These are phyloP conservation scores for Centruroides vittatus DNA, from an alignment of 1,140 invertebrate species.

Conservation along the genomic window DNA sequence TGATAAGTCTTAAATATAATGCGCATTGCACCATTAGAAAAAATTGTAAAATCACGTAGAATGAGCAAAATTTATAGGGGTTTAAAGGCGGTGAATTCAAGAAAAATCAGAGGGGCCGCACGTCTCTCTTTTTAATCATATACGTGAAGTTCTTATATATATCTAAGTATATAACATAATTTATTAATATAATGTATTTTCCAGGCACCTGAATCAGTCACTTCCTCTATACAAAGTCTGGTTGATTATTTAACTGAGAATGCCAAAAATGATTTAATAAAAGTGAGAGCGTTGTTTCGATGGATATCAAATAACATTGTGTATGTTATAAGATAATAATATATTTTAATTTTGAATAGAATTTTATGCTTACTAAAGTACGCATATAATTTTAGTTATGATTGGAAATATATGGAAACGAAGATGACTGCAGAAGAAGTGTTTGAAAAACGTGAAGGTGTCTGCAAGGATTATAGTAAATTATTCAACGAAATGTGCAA, in stretches of 20 bases:
- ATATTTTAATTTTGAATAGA: too few species aligned
- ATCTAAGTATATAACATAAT: too few species aligned
- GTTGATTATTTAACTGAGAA: conserved; percentile 16
- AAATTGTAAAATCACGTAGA: too few species aligned
- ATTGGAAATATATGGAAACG: conserved; percentile 24
- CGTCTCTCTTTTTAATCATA: too few species aligned
- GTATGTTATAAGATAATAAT: conserved; percentile 12
- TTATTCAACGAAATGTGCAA: conserved; percentile 27
- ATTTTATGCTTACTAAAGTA: too few species aligned
- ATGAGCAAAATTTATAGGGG: too few species aligned
- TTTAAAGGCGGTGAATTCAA: too few species aligned
- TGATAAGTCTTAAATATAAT: too few species aligned
- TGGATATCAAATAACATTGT: conserved; percentile 27
- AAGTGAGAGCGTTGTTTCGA: conserved; percentile 23
- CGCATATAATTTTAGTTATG: conserved; percentile 17
- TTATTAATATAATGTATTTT: background rate
- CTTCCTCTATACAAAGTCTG: conserved; percentile 15
- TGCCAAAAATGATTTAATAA: conserved; percentile 22
- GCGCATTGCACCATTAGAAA: too few species aligned
- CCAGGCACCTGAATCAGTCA: conserved; percentile 16
- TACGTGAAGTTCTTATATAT: too few species aligned
- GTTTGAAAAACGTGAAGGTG: conserved; percentile 21
- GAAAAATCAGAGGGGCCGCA: too few species aligned
- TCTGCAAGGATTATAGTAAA: conserved; percentile 26
- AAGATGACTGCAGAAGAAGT: conserved; percentile 21